Evolutionary conservation across 1,140 invertebrate genomes (phyloP).

Genomic region (Hydropsyche tenuis): DNA sequence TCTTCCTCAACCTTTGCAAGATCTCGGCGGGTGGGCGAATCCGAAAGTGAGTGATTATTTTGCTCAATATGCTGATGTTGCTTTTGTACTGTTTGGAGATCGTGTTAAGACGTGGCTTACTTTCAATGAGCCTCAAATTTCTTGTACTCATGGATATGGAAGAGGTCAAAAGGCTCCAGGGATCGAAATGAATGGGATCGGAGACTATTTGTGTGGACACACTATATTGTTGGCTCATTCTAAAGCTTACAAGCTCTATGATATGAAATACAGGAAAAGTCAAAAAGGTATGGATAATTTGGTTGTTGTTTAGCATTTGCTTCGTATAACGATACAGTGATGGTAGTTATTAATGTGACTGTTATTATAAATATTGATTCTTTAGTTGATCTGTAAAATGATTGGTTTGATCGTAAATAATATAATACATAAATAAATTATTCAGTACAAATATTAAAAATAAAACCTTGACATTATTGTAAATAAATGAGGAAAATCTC

Average conservation of each 20-base stretch:
- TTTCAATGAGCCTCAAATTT: conserved; percentile 60
- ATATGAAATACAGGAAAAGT: conserved; percentile 60
- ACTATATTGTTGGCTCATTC: conserved; percentile 64
- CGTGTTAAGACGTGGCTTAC: conserved; percentile 54
- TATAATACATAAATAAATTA: too few species aligned
- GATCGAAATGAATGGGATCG: conserved; percentile 53
- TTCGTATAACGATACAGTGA: too few species aligned
- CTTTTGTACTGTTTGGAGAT: conserved; percentile 57
- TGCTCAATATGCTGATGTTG: conserved; percentile 53
- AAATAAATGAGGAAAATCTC: too few species aligned
- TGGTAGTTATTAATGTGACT: too few species aligned
- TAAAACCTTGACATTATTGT: too few species aligned
- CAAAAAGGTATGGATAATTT: conserved; percentile 63
- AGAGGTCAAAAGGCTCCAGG: conserved; percentile 55
- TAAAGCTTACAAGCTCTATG: conserved; percentile 64
- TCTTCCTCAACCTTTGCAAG: conserved; percentile 60
- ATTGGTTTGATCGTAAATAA: too few species aligned
- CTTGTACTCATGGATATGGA: conserved; percentile 56
- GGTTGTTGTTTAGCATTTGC: too few species aligned
- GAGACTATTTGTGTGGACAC: conserved; percentile 62
- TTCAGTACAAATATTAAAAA: too few species aligned
- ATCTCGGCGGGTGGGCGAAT: conserved; percentile 65
- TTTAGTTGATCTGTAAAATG: too few species aligned
- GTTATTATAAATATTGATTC: too few species aligned
- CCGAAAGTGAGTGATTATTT: conserved; percentile 61